Percentiles rank a stretch among this genome's conserved stretches.
Conservation (phyloP, 2,113 vertebrate genomes). For the Erinaceus europaeus region DNA sequence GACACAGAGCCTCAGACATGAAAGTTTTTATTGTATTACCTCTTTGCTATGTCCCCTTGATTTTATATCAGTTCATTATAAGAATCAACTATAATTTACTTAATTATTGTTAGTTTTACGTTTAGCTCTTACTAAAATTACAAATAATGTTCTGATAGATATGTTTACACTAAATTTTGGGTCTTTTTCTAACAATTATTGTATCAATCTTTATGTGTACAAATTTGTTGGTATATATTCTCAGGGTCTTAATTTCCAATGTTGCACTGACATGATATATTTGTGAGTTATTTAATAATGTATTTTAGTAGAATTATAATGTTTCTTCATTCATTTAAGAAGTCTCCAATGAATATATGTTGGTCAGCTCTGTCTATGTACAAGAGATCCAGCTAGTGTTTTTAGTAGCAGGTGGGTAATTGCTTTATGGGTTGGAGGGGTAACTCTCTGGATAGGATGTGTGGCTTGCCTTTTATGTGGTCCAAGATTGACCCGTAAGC, state of each 20-base stretch:
- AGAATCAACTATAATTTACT: conserved; percentile 1
- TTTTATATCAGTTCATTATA: neutral
- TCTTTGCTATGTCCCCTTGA: too few species aligned
- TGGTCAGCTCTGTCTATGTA: neutral
- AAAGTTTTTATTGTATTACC: too few species aligned
- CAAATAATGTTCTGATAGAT: neutral
- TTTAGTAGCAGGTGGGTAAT: neutral
- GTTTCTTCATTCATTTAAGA: neutral
- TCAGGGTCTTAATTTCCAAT: neutral
- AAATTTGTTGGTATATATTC: conserved; percentile 14
- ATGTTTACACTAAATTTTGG: neutral
- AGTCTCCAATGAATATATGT: neutral
- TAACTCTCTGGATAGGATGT: too few species aligned
- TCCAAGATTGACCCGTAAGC: too few species aligned
- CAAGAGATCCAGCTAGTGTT: neutral
- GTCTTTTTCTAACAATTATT: neutral
- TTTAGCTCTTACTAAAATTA: neutral
- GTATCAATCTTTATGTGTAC: neutral
- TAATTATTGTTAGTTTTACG: neutral
- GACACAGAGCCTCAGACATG: too few species aligned
- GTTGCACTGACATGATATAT: neutral
- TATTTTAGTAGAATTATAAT: neutral
- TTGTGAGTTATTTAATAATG: neutral
- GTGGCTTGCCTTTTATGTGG: too few species aligned
- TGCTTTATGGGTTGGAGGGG: too few species aligned